Evolutionary conservation across 2,888 invertebrate species (phyloP).

Genomic region (Formica aserva): DNA sequence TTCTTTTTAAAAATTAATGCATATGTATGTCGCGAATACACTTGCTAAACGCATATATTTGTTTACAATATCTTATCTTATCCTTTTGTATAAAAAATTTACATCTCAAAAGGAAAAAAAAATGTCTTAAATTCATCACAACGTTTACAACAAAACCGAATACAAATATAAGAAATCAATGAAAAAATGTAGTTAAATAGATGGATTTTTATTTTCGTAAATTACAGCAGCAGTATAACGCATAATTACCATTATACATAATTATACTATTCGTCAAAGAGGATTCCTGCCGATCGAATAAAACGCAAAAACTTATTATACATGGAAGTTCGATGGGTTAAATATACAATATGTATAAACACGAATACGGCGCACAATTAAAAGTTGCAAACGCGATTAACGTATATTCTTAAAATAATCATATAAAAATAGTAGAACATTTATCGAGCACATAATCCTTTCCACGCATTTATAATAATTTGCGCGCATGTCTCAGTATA

Average conservation of each 20-base stretch:
- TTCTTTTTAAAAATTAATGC: no score
- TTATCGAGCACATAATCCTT: conserved; percentile 44
- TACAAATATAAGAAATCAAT: neutral
- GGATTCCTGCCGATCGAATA: neutral
- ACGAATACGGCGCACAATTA: conserved; percentile 6
- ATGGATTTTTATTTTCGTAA: conserved; percentile 41
- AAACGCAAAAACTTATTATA: conserved; percentile 18
- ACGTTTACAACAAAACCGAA: neutral
- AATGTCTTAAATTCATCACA: neutral
- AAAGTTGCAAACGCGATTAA: conserved; percentile 37
- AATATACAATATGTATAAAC: neutral
- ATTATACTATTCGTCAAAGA: conserved; percentile 20
- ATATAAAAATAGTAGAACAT: conserved; percentile 66
- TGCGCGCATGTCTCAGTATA: neutral
- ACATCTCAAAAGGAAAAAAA: neutral
- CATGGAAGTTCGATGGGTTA: conserved; percentile 38
- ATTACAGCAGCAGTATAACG: conserved; percentile 38
- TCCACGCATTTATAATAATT: conserved; percentile 31
- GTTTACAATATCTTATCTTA: neutral
- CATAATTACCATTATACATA: conserved; percentile 23
- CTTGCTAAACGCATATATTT: no score
- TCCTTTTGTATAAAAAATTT: no score
- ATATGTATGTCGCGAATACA: no score
- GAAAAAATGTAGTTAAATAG: neutral
- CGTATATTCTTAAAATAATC: conserved; percentile 33